Evolutionary conservation across 92 coral and sea anemone genomes (phyloP).

Genomic region (Micromussa lordhowensis): DNA sequence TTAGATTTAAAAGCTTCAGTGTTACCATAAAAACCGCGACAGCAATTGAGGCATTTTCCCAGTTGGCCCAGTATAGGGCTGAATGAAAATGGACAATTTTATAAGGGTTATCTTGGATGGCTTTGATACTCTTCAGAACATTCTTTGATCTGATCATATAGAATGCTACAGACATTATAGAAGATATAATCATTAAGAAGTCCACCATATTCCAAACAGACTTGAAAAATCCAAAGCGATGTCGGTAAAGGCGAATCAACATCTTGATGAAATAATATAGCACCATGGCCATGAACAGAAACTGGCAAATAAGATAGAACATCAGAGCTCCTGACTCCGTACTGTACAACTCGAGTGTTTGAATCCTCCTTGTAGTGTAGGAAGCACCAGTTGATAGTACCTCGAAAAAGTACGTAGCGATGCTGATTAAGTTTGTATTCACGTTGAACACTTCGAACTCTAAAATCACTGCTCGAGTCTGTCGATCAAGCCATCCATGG

Average conservation of each 20-base stretch:
- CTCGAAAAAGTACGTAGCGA: conserved; percentile 55
- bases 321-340: conserved; percentile 61
- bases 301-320: conserved; percentile 52
- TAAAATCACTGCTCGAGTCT: conserved; percentile 54
- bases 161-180: conserved; percentile 45
- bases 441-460: conserved; percentile 65
- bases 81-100: conserved; percentile 46
- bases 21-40: conserved; percentile 57
- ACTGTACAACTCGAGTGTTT: conserved; percentile 46
- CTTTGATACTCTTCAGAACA: conserved; percentile 41
- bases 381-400: conserved; percentile 53
- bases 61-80: conserved; percentile 41
- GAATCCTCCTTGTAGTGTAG: conserved; percentile 26
- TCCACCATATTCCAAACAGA: conserved; percentile 59
- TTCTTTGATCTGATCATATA: conserved; percentile 51
- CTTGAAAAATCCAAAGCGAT: conserved; percentile 31
- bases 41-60: conserved; percentile 50
- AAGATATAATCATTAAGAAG: conserved; percentile 26
- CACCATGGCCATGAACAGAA: conserved; percentile 54
- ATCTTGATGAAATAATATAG: conserved; percentile 26
- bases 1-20: conserved; percentile 48
- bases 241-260: conserved; percentile 46
- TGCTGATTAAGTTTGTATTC: conserved; percentile 51
- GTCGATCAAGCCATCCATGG: conserved; percentile 62
- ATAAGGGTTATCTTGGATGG: conserved; percentile 52